Evolutionary conservation across 2,888 invertebrate genomes (phyloP).

Genomic region (Colostygia pectinataria): DNA sequence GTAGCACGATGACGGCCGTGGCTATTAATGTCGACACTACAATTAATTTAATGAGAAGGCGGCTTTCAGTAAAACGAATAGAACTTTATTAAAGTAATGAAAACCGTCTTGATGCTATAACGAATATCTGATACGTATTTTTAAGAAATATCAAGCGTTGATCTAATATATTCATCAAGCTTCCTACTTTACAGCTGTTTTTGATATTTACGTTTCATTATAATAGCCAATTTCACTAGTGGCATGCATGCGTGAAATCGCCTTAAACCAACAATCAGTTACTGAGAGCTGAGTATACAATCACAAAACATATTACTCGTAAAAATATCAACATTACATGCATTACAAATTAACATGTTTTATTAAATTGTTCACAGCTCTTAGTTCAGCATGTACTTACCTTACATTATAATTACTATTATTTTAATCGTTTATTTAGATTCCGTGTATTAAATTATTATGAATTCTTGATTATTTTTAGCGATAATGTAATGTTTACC

Average conservation of each 20-base stretch:
- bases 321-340: no score
- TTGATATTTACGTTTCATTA: neutral
- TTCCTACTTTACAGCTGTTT: conserved; percentile 5
- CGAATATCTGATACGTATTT: neutral
- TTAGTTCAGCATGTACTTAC: conserved; percentile 14
- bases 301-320: no score
- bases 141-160: neutral
- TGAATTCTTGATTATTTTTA: no score
- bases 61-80: no score
- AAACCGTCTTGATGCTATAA: conserved; percentile 7
- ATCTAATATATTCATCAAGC: conserved; percentile 10
- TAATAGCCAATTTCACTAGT: conserved; percentile 39
- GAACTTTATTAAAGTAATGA: neutral
- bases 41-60: neutral
- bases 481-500: no score
- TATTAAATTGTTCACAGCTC: no score
- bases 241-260: conserved; percentile 54
- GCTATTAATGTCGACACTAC: neutral
- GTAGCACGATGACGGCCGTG: no score
- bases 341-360: no score
- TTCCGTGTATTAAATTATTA: no score
- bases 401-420: neutral
- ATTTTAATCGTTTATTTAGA: no score
- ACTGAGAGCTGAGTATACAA: conserved; percentile 36
- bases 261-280: conserved; percentile 37